Conservation (phyloP, 2,888 invertebrate genomes). For the Conus canariensis region DNA sequence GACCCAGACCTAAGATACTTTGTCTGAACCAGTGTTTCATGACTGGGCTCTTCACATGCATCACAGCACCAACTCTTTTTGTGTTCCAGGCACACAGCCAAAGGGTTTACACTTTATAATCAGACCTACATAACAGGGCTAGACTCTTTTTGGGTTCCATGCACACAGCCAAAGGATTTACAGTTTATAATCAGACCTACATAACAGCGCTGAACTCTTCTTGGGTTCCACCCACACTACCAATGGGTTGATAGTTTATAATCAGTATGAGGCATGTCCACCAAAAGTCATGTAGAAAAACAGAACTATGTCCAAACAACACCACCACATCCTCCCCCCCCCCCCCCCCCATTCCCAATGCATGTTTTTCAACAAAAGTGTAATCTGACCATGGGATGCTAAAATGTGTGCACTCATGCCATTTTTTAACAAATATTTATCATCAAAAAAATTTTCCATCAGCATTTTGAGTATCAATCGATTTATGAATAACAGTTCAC, state of each 20-base stretch:
- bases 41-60: too few relatives aligned
- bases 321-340: too few relatives aligned
- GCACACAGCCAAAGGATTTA: not conserved
- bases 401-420: not conserved
- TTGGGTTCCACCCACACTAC: not conserved
- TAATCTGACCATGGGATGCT: not conserved
- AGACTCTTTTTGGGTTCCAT: not conserved
- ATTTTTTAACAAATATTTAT: not conserved
- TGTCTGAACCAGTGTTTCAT: too few relatives aligned
- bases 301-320: too few relatives aligned
- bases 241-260: not conserved
- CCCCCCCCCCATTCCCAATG: not conserved
- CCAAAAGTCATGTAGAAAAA: not conserved
- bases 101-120: not conserved
- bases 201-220: too few relatives aligned
- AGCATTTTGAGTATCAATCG: not conserved
- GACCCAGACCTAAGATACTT: too few relatives aligned
- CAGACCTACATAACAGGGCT: too few relatives aligned
- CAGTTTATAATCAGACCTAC: too few relatives aligned
- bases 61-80: too few relatives aligned
- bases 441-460: not conserved
- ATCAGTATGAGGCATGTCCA: conserved; percentile 4
- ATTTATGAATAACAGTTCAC: not conserved
- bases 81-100: too few relatives aligned
- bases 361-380: not conserved